Conservation (phyloP, 2,888 invertebrate species). For the Spatulosminthurus flaviceps region DNA sequence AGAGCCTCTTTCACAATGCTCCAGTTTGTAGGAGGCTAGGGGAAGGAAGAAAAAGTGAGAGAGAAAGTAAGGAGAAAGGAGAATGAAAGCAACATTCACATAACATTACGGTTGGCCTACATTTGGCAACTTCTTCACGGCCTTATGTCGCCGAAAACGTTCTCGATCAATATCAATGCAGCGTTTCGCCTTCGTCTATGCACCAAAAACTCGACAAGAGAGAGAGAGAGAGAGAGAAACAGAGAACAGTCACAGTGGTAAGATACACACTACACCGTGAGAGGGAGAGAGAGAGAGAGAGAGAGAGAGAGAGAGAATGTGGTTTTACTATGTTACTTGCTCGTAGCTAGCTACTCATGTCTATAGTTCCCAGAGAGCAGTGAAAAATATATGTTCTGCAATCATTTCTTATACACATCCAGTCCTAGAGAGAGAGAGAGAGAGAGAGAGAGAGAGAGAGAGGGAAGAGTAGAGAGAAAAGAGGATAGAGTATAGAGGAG, state of each 20-base stretch:
- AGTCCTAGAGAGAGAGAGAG: not conserved
- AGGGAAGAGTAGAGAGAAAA: not conserved
- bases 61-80: conserved; percentile 21
- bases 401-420: not conserved
- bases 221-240: conserved; percentile 32
- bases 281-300: too few species aligned
- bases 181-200: conserved; percentile 64
- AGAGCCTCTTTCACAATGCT: too few species aligned
- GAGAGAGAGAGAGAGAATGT: conserved; percentile 22
- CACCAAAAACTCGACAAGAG: conserved; percentile 61
- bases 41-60: conserved; percentile 22
- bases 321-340: conserved; percentile 26
- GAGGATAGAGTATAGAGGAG: not conserved
- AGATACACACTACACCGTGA: conserved; percentile 32
- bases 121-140: conserved; percentile 55
- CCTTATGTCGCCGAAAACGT: conserved; percentile 50
- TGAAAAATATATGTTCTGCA: conserved; percentile 40
- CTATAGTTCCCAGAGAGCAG: not conserved
- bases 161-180: conserved; percentile 64
- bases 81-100: conserved; percentile 49
- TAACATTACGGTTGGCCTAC: conserved; percentile 51
- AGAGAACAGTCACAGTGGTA: conserved; percentile 31
- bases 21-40: not conserved
- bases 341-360: not conserved
- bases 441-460: not conserved